A percentile compares a stretch with the other conserved stretches of the same genome.
These are phyloP conservation scores for Drosophila rufa DNA, from an alignment of 1,140 invertebrate species.

Conservation along the genomic window DNA sequence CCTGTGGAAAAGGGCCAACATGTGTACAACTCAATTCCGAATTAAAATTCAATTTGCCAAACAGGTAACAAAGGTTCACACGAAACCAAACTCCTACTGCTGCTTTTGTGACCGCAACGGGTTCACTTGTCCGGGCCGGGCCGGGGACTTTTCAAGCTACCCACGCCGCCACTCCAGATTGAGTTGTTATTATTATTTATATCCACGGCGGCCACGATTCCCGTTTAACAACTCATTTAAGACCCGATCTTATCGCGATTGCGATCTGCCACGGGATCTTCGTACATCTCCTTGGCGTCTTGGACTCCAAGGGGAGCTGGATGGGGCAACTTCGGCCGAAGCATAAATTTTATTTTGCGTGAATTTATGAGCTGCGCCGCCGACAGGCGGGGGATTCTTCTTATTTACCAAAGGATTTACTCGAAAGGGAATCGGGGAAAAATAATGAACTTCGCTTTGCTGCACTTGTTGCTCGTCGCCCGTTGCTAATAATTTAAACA, in stretches of 20 bases:
- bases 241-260: slow-evolving; percentile 49
- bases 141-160: slow-evolving; percentile 12
- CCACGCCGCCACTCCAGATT: slow-evolving; percentile 48
- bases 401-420: slow-evolving; percentile 76
- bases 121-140: slow-evolving; percentile 22
- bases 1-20: slow-evolving; percentile 68
- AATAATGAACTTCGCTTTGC: slow-evolving; percentile 65
- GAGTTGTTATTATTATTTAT: slow-evolving; percentile 77
- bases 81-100: background rate
- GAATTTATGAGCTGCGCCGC: slow-evolving; percentile 75
- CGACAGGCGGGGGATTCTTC: slow-evolving; percentile 34
- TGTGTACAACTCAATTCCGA: slow-evolving; percentile 67
- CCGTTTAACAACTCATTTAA: slow-evolving; percentile 80
- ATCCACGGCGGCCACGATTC: slow-evolving; percentile 43
- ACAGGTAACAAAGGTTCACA: slow-evolving; percentile 51
- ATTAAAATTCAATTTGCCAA: slow-evolving; percentile 77
- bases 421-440: slow-evolving; percentile 22
- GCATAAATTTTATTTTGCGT: slow-evolving; percentile 81
- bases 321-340: background rate
- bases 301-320: background rate
- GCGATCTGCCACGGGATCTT: slow-evolving; percentile 38
- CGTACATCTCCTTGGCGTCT: slow-evolving; percentile 19
- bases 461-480: slow-evolving; percentile 63
- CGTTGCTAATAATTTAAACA: slow-evolving; percentile 78
- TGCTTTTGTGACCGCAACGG: slow-evolving; percentile 17